phyloP scores from a whole-genome alignment of 2,888 invertebrate species.

The Archaeoteleia sp. region DNA sequence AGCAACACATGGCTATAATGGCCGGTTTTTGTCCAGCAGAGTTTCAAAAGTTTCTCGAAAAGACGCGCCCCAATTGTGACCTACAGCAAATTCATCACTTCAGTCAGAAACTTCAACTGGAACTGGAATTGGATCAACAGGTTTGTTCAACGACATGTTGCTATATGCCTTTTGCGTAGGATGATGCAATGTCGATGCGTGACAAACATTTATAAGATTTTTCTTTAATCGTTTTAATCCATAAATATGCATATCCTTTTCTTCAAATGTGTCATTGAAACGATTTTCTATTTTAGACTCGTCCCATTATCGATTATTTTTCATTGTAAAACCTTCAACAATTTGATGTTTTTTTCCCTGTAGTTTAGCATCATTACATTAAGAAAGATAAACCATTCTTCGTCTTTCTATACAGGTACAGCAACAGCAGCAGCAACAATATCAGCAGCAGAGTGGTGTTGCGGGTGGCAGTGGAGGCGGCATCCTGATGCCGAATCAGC shows the following conservation, averaged over 20 bases:
- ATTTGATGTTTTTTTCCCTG: too few species aligned
- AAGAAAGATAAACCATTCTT: too few species aligned
- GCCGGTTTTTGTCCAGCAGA: slow-evolving; percentile 65
- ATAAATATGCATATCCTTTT: too few species aligned
- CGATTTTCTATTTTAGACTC: too few species aligned
- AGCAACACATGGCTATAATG: slow-evolving; percentile 65
- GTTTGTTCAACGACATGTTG: slow-evolving; percentile 51
- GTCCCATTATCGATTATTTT: too few species aligned
- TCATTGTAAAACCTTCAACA: too few species aligned
- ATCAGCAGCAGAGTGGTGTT: slow-evolving; percentile 65
- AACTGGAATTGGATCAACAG: slow-evolving; percentile 71
- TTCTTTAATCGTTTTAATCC: too few species aligned
- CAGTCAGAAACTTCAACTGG: slow-evolving; percentile 73
- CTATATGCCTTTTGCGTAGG: too few species aligned
- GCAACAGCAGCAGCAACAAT: slow-evolving; percentile 60
- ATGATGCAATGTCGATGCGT: too few species aligned
- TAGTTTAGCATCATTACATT: too few species aligned
- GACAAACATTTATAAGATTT: too few species aligned
- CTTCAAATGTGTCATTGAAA: too few species aligned
- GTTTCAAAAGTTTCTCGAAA: slow-evolving; percentile 57
- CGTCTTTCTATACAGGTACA: slow-evolving; percentile 44
- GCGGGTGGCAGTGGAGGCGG: slow-evolving; percentile 63
- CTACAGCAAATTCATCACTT: slow-evolving; percentile 72
- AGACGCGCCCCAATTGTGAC: slow-evolving; percentile 59
- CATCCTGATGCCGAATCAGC: slow-evolving; percentile 76